Evolutionary conservation across 2,888 invertebrate species (phyloP).

Genomic region (Scaptomyza reducta): DNA sequence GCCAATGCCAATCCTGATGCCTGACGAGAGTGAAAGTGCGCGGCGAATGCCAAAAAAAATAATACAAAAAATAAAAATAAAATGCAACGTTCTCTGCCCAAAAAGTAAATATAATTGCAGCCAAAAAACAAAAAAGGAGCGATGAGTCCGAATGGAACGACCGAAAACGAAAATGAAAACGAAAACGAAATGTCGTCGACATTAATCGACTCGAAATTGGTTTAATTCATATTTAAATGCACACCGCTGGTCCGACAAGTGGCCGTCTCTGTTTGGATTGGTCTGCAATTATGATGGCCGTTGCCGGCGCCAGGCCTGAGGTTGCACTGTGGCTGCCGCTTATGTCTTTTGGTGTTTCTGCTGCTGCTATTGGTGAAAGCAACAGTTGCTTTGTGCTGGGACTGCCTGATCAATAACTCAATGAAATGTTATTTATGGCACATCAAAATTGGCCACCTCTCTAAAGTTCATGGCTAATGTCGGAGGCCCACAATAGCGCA

Average conservation of each 20-base stretch:
- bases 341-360: slow-evolving; percentile 9
- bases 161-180: slow-evolving; percentile 51
- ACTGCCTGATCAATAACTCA: slow-evolving; percentile 56
- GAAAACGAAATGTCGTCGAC: slow-evolving; percentile 58
- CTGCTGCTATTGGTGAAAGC: slow-evolving; percentile 27
- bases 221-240: slow-evolving; percentile 82
- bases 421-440: slow-evolving; percentile 69
- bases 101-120: slow-evolving; percentile 75
- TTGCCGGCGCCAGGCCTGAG: background rate
- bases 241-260: slow-evolving; percentile 48
- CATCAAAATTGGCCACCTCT: slow-evolving; percentile 47
- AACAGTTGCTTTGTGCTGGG: slow-evolving; percentile 57
- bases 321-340: slow-evolving; percentile 6
- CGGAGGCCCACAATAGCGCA: slow-evolving; percentile 30
- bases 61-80: slow-evolving; percentile 24
- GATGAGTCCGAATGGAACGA: slow-evolving; percentile 33
- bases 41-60: slow-evolving; percentile 46
- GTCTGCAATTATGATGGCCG: background rate
- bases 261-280: slow-evolving; percentile 45
- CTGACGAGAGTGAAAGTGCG: slow-evolving; percentile 64
- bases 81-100: slow-evolving; percentile 31
- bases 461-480: slow-evolving; percentile 31
- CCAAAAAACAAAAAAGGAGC: slow-evolving; percentile 44
- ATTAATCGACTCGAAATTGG: slow-evolving; percentile 81
- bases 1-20: slow-evolving; percentile 13